Base-by-base conservation (phyloP, 2,113 vertebrate genomes). In the Todiramphus saurophagus region DNA sequence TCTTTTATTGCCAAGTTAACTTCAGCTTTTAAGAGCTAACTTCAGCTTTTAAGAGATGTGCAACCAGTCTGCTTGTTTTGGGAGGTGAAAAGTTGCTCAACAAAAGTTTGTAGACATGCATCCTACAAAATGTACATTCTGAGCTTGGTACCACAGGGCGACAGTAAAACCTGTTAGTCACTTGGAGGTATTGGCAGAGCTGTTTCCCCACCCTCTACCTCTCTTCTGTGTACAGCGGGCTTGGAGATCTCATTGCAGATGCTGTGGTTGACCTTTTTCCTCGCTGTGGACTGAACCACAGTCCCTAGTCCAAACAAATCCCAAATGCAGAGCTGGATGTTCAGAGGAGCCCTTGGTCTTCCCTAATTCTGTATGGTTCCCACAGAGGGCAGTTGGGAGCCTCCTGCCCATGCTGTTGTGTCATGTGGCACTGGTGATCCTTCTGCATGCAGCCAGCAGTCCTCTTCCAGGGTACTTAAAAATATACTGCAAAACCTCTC, bases 41-140 rank as follows among this genome's bases (percentile, higher is more conserved):
- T 97, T 97, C 83, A 82, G 46, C 93, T 96, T 95, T 85, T 74
- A 78, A 88, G 82, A 93, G 73, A 94, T 75, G 50, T 43, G 64
- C 77, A 96, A 87, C 48, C 59, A 87, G 11, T 39, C 56, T 66
- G 37, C 11, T 83, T 78, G 10, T 46, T 78, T 44, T 10, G n/a
- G 18, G 58, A 51, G 9, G 21, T 74, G 60, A 89, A 80, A 80
- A 59, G 7, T 67, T 9, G 0, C 43, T 70, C 33, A 3, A 72
- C 41, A 70, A n/a, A 33, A 17, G 31, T n/a, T 78, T 80, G 17
- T 43, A 31, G 5, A 2, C 2, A 1, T 72, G 27, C 5, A 21
- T 9, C 51, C 87, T 83, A 20, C 25, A 76, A 72, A 63, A 78
- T 8, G 33, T 12, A 8, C 0, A 4, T 79, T 31, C 41, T 75